Percentiles rank a stretch among this genome's conserved stretches.
These are phyloP conservation scores for Caenorhabditis sp. DNA, from an alignment of 2,888 invertebrate genomes.

Conservation along the genomic window DNA sequence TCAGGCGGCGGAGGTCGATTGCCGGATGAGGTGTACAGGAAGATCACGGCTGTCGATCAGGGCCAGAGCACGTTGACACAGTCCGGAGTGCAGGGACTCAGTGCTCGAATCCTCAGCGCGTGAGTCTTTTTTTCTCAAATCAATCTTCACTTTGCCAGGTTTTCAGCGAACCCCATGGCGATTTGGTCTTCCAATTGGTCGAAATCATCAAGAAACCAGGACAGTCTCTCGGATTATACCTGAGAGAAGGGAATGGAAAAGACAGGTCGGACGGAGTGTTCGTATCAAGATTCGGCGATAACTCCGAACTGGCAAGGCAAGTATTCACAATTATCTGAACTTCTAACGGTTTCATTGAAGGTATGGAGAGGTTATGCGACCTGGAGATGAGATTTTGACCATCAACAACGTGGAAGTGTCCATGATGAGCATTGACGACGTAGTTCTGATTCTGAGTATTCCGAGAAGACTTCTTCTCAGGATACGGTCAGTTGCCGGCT, in stretches of 20 bases:
- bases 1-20: slow-evolving; percentile 66
- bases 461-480: slow-evolving; percentile 94
- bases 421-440: slow-evolving; percentile 97
- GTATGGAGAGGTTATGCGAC: slow-evolving; percentile 93
- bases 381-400: slow-evolving; percentile 97
- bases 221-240: slow-evolving; percentile 94
- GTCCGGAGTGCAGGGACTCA: slow-evolving; percentile 74
- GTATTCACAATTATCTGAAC: background rate
- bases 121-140: slow-evolving; percentile 36
- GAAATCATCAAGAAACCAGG: slow-evolving; percentile 99
- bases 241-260: slow-evolving; percentile 95
- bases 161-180: slow-evolving; percentile 64
- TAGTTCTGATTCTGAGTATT: slow-evolving; percentile 99
- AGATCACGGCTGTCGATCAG: slow-evolving; percentile 76
- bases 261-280: slow-evolving; percentile 96
- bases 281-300: slow-evolving; percentile 94
- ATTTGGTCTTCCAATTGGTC: slow-evolving; percentile 83
- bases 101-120: slow-evolving; percentile 76
- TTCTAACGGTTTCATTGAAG: slow-evolving; percentile 79
- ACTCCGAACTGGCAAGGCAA: slow-evolving; percentile 73
- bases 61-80: slow-evolving; percentile 77
- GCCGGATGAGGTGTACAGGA: slow-evolving; percentile 75
- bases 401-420: slow-evolving; percentile 96
- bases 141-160: background rate
- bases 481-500: slow-evolving; percentile 83